phyloP scores from a whole-genome alignment of 2,113 vertebrate genomes.

The Amphiprion percula region DNA sequence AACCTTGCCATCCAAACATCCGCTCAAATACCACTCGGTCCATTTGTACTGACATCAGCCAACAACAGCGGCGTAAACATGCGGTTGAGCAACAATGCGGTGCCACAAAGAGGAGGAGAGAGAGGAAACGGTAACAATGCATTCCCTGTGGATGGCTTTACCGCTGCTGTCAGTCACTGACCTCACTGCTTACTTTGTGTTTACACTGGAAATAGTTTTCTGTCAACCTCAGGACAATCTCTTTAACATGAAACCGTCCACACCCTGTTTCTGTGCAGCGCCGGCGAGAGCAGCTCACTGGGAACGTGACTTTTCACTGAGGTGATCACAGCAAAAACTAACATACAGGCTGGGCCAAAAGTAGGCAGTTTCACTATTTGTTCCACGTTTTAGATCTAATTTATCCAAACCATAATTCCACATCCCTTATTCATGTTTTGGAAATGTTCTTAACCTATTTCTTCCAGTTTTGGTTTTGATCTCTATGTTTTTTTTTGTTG shows the following conservation, averaged over 20 bases:
- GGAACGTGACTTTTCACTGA: background rate
- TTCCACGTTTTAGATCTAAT: too few species aligned
- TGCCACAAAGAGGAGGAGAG: constrained; percentile 6
- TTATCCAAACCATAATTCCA: too few species aligned
- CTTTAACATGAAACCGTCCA: constrained; percentile 10
- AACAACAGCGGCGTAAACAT: constrained; percentile 20
- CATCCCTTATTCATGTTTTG: too few species aligned
- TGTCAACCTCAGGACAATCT: background rate
- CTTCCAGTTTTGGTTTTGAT: too few species aligned
- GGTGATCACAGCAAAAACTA: background rate
- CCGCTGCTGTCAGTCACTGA: constrained; percentile 33
- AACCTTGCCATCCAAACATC: background rate
- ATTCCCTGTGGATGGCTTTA: constrained; percentile 12
- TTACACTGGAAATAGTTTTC: constrained; percentile 37
- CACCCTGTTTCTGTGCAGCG: constrained; percentile 30
- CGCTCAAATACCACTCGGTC: background rate
- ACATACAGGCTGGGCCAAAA: too few species aligned
- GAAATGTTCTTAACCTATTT: too few species aligned
- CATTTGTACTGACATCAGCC: constrained; percentile 3
- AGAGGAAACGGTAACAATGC: constrained; percentile 53
- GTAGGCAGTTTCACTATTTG: too few species aligned
- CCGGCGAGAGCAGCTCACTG: background rate
- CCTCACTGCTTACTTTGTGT: constrained; percentile 36
- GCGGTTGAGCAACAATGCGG: constrained; percentile 36
- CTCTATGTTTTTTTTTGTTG: too few species aligned